Base-by-base conservation (phyloP, 53 echinoderm and acorn worm species). In the Antedon mediterranea region DNA sequence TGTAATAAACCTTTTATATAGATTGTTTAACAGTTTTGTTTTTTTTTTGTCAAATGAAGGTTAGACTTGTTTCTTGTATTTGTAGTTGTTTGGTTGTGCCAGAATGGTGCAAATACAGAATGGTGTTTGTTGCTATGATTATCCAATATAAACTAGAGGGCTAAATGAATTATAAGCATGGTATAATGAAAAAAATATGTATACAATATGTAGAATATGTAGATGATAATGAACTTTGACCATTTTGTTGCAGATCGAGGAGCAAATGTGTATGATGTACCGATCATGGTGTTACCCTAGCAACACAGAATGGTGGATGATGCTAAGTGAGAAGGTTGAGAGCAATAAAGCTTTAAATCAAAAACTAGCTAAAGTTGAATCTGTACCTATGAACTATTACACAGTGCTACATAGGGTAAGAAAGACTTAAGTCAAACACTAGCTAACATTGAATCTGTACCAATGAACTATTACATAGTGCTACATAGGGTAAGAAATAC, bases 301-400 rank as follows among this genome's bases (percentile, higher is more conserved):
- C 15, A 86, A 78, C 86, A 90, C 92, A 14, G 78, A 80, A 27
- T 98, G 92, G 92, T 98, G 98, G 98, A 77, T 82, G 76, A 76
- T 72, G 71, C 78, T 98, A 71, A 80, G 71, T 34, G 88, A 83
- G 78, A 98, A 93, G 77, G 85, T 98, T 41, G 75, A 84, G 30
- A 84, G 80, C 71, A 98, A 98, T 74, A 83, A 87, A 74, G 82
- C 73, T 72, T 82, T 86, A 33, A 98, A 93, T 71, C 43, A 74
- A 30, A 85, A 80, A 31, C 81, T 98, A 0, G 71, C 86, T 14
- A 72, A 80, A 30, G 90, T 89, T 76, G 57, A 76, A 71, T 92
- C 92, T 26, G 76, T 98, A 42, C 98, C 98, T 0, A 98, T 98
- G 98, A 98, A 92, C 79, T 98, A 90, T 78, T 98, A 98, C 82